phyloP scores from a whole-genome alignment of 2,113 vertebrate genomes.

The Phodopus roborovskii region DNA sequence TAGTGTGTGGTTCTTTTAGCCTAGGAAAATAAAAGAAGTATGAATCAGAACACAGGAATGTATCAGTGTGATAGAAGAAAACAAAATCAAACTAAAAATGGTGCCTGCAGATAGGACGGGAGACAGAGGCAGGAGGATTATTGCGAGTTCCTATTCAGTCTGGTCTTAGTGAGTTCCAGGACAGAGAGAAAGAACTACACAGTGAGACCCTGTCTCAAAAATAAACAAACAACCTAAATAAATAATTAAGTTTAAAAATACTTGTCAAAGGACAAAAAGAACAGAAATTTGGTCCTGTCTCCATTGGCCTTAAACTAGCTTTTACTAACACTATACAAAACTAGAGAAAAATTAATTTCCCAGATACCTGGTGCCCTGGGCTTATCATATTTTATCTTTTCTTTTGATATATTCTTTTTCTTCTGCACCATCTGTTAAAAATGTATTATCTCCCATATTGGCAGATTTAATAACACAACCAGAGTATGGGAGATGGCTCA shows the following conservation, averaged over 20 bases:
- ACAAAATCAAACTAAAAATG: conserved; percentile 29
- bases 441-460: not conserved
- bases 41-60: conserved; percentile 45
- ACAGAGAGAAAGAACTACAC: not conserved
- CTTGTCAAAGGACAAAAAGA: conserved; percentile 35
- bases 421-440: not conserved
- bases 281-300: conserved; percentile 42
- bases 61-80: conserved; percentile 28
- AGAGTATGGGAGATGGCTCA: not conserved
- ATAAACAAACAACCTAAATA: not conserved
- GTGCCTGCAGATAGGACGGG: not conserved
- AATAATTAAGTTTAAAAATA: conserved; percentile 21
- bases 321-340: not conserved
- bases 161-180: not conserved
- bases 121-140: not conserved
- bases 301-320: not conserved
- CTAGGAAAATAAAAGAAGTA: conserved; percentile 83
- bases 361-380: not conserved
- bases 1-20: conserved; percentile 89
- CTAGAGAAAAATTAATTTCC: not conserved
- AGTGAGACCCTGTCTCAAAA: not conserved
- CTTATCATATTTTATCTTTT: not conserved
- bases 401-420: not conserved
- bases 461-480: not conserved
- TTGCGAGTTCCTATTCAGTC: not conserved